Percentiles rank a stretch among this genome's conserved stretches.
These are phyloP conservation scores for Ascaphus truei DNA, from an alignment of 2,113 vertebrate species.

Conservation along the genomic window DNA sequence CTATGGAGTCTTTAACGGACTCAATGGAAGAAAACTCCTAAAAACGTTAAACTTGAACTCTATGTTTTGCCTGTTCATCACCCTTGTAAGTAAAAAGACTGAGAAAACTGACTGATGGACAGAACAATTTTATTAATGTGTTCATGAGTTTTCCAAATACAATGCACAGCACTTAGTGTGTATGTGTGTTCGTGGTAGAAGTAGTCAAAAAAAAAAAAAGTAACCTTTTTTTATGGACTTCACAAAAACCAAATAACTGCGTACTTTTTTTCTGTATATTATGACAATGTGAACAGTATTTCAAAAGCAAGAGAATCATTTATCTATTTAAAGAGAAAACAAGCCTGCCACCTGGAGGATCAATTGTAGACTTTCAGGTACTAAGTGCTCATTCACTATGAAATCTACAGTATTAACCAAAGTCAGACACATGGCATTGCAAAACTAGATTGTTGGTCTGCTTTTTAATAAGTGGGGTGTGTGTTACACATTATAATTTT, in stretches of 20 bases:
- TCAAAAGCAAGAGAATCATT: conserved; percentile 62
- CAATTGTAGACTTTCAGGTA: conserved; percentile 70
- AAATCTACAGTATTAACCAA: conserved; percentile 90
- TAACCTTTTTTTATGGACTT: conserved; percentile 77
- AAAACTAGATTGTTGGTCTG: conserved; percentile 67
- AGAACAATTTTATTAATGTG: conserved; percentile 57
- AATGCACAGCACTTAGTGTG: conserved; percentile 65
- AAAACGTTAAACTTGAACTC: conserved; percentile 54
- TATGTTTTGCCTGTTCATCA: conserved; percentile 50
- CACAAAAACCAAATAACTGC: conserved; percentile 80
- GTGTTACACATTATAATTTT: conserved; percentile 82
- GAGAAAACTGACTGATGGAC: conserved; percentile 63
- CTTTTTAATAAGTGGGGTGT: conserved; percentile 76
- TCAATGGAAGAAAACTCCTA: conserved; percentile 88
- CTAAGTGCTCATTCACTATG: conserved; percentile 75
- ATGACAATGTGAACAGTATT: conserved; percentile 67
- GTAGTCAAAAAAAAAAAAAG: conserved; percentile 51
- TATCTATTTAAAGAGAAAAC: conserved; percentile 73
- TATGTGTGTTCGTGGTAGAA: conserved; percentile 65
- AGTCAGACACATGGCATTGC: conserved; percentile 87
- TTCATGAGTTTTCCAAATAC: conserved; percentile 61
- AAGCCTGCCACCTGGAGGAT: conserved; percentile 76
- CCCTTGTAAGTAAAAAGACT: conserved; percentile 70
- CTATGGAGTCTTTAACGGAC: conserved; percentile 88
- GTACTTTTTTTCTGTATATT: conserved; percentile 70